phyloP scores from a whole-genome alignment of 2,888 invertebrate species.

The Apodemia mormo region DNA sequence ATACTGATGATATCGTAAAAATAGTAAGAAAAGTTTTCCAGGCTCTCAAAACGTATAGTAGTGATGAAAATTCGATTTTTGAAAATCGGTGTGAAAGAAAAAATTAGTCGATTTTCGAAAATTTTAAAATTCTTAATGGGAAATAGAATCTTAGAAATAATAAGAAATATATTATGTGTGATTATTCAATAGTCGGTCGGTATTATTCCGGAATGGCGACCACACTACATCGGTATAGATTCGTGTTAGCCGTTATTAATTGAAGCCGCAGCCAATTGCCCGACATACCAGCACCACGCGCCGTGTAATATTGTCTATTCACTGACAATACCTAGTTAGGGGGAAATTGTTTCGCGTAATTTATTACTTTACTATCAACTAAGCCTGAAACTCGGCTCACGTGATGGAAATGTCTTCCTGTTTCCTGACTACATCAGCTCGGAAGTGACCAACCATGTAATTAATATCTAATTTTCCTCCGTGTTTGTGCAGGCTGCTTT shows the following conservation, averaged over 20 bases:
- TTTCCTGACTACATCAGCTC: background rate
- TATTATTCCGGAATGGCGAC: too few species aligned
- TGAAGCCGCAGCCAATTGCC: background rate
- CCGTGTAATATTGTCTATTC: constrained; percentile 9
- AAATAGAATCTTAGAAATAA: too few species aligned
- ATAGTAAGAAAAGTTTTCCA: too few species aligned
- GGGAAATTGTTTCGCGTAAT: constrained; percentile 2
- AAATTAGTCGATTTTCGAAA: too few species aligned
- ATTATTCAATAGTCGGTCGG: too few species aligned
- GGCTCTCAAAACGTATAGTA: too few species aligned
- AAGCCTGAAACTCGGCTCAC: background rate
- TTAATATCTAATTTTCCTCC: background rate
- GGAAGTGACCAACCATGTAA: background rate
- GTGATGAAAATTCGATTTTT: too few species aligned
- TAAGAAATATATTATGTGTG: too few species aligned
- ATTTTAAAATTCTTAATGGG: too few species aligned
- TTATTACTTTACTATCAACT: background rate
- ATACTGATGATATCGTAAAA: too few species aligned
- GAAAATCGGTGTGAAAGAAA: too few species aligned
- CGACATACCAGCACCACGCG: background rate
- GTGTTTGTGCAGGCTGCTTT: too few species aligned
- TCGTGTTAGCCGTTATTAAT: constrained; percentile 14
- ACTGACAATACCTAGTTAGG: background rate
- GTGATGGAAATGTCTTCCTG: background rate
- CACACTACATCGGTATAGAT: background rate